Conservation (phyloP, 1,140 invertebrate genomes). For the Ips nitidus region DNA sequence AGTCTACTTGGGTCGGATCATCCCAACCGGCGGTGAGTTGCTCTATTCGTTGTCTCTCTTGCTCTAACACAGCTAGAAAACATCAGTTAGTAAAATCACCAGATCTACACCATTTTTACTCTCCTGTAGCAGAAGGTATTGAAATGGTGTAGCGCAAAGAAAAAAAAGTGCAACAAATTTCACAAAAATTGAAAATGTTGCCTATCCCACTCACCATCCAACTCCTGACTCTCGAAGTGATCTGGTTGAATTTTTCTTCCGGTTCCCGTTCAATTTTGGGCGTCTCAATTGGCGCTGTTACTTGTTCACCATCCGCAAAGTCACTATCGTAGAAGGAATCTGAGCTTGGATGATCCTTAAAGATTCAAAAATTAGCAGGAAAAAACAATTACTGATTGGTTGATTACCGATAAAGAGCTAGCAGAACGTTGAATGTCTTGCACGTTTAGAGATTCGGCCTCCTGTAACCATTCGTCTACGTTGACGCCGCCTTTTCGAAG, state of each 20-base stretch:
- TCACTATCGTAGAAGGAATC: constrained; percentile 87
- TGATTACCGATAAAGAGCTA: constrained; percentile 73
- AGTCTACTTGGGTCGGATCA: constrained; percentile 79
- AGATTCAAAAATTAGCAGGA: constrained; percentile 12
- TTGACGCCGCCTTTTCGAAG: constrained; percentile 83
- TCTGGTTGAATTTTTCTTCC: constrained; percentile 57
- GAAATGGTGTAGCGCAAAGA: no score
- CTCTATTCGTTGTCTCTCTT: constrained; percentile 72
- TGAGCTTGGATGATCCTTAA: constrained; percentile 76
- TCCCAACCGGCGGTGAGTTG: constrained; percentile 77
- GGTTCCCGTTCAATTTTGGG: constrained; percentile 55
- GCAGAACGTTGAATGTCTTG: constrained; percentile 82
- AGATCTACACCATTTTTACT: no score
- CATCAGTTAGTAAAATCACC: neutral
- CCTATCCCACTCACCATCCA: constrained; percentile 65
- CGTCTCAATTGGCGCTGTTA: constrained; percentile 53
- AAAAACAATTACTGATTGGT: neutral
- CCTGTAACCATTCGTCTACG: constrained; percentile 88
- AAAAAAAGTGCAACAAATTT: no score
- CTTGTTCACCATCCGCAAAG: constrained; percentile 68
- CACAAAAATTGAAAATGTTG: constrained; percentile 33
- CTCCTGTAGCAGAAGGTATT: no score
- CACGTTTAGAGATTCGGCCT: constrained; percentile 78
- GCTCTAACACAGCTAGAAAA: constrained; percentile 65
- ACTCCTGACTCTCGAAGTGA: constrained; percentile 57